These are phyloP conservation scores for Maccullochella peelii DNA, from an alignment of 2,113 vertebrate species.

Conservation along the genomic window DNA sequence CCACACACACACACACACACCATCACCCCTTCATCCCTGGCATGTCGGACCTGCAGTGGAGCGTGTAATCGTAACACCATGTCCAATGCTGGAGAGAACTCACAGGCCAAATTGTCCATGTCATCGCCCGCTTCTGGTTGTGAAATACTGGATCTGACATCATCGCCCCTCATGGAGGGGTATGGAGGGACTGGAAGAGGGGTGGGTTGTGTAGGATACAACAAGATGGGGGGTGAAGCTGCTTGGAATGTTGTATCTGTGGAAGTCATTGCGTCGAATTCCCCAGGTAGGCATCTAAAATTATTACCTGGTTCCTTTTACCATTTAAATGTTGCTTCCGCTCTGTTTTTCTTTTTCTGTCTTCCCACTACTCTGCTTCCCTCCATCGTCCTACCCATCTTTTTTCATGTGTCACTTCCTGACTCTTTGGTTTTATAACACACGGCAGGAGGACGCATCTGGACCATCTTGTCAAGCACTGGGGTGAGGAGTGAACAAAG, in stretches of 20 bases:
- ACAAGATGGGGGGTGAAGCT: conserved; percentile 69
- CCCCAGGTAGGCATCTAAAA: conserved; percentile 87
- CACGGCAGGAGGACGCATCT: conserved; percentile 15
- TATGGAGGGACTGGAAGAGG: conserved; percentile 56
- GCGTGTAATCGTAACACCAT: conserved; percentile 92
- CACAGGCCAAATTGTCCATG: conserved; percentile 92
- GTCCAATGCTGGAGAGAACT: conserved; percentile 89
- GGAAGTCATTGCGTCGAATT: conserved; percentile 86
- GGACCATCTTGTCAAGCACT: conserved; percentile 6
- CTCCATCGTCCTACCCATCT: conserved; percentile 29
- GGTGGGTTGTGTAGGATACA: conserved; percentile 20
- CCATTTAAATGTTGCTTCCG: conserved; percentile 85
- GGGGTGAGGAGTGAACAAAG: conserved; percentile 16
- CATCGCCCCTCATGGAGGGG: conserved; percentile 76
- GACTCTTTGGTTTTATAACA: conserved; percentile 21
- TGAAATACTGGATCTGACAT: conserved; percentile 89
- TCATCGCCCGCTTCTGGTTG: conserved; percentile 88
- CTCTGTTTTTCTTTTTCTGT: conserved; percentile 63
- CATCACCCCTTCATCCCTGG: conserved; percentile 78
- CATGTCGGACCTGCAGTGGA: conserved; percentile 82
- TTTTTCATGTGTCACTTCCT: conserved; percentile 45
- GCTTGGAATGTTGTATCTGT: conserved; percentile 85
- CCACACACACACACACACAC: conserved; percentile 29
- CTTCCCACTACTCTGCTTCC: conserved; percentile 19
- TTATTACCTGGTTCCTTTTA: conserved; percentile 87